Evolutionary conservation across 2,888 invertebrate genomes (phyloP).

Genomic region (Tenthredo mesomela): DNA sequence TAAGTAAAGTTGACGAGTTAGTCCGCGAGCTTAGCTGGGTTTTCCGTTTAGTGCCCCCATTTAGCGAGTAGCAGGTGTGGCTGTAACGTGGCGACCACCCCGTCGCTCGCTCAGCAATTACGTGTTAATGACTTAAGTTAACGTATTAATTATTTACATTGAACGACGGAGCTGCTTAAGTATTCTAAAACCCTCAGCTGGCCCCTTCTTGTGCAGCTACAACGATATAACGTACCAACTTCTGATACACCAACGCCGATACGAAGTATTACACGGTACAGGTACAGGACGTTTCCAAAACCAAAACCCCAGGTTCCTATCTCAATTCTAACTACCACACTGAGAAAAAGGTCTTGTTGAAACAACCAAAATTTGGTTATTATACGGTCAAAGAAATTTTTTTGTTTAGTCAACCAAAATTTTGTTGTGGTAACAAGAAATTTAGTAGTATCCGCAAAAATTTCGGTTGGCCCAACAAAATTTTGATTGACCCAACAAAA

Average conservation of each 20-base stretch:
- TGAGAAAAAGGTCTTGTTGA: too few species aligned
- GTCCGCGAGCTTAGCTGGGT: slow-evolving; percentile 18
- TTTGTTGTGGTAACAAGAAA: too few species aligned
- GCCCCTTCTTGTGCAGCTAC: not conserved
- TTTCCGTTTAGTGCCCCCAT: slow-evolving; percentile 32
- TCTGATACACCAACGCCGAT: not conserved
- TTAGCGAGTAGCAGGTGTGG: slow-evolving; percentile 49
- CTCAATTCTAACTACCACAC: too few species aligned
- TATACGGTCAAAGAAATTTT: too few species aligned
- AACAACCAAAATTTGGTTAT: too few species aligned
- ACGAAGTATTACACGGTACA: not conserved
- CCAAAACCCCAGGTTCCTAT: too few species aligned
- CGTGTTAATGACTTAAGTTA: slow-evolving; percentile 61
- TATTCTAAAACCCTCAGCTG: slow-evolving; percentile 46
- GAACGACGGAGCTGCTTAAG: slow-evolving; percentile 52
- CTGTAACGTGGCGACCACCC: slow-evolving; percentile 23
- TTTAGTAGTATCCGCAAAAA: too few species aligned
- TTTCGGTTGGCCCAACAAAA: too few species aligned
- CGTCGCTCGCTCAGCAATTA: slow-evolving; percentile 58
- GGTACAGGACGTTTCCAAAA: not conserved
- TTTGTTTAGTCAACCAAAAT: too few species aligned
- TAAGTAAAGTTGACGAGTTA: slow-evolving; percentile 40
- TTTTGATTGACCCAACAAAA: too few species aligned
- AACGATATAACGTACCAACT: not conserved
- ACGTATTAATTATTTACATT: slow-evolving; percentile 63